phyloP scores from a whole-genome alignment of 2,888 invertebrate species.

The Heterodera filipjevi region DNA sequence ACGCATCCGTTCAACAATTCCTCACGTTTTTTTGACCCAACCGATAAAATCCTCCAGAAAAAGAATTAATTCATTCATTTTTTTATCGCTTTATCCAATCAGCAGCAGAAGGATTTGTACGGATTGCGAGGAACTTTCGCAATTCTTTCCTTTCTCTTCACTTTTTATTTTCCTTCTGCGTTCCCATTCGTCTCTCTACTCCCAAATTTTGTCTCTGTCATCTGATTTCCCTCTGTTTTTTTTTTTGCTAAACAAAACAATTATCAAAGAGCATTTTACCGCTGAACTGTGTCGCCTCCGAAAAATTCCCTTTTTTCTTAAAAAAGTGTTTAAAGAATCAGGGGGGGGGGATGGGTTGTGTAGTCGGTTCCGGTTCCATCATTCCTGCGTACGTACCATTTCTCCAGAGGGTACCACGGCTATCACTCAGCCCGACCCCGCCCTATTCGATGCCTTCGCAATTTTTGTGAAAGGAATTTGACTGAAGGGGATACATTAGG shows the following conservation, averaged over 20 bases:
- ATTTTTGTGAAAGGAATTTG: constrained; percentile 10
- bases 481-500: not conserved
- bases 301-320: not conserved
- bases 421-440: not conserved
- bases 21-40: not conserved
- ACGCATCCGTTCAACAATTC: not conserved
- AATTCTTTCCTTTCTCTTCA: not conserved
- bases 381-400: not conserved
- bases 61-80: not conserved
- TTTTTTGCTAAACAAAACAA: not conserved
- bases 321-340: not conserved
- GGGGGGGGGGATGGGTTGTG: not conserved
- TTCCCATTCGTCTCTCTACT: not conserved
- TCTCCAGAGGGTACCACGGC: not conserved
- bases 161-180: not conserved
- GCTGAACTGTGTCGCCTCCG: not conserved
- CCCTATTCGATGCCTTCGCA: not conserved
- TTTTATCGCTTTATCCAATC: not conserved
- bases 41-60: not conserved
- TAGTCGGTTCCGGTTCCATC: not conserved
- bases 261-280: constrained; percentile 4
- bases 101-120: not conserved
- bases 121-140: not conserved
- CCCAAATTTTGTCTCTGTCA: not conserved
- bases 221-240: not conserved